A percentile compares a stretch with the other conserved stretches of the same genome.
Conservation (phyloP, 2,113 vertebrate species). For the Capra hircus region DNA sequence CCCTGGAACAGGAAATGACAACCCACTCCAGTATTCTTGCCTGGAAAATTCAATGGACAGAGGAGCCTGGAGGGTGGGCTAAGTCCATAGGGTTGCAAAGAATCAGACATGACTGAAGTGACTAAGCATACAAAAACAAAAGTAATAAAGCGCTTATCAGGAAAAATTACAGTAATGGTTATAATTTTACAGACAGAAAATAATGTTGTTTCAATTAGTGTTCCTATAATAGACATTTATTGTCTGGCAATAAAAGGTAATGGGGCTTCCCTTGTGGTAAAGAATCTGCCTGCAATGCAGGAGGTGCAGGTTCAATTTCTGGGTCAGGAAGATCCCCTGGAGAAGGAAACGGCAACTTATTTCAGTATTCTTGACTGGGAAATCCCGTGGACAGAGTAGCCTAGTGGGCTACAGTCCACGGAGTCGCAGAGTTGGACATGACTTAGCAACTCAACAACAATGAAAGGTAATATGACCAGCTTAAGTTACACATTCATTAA, state of each 20-base stretch:
- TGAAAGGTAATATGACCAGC: not conserved
- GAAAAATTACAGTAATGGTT: not conserved
- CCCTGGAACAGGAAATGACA: not conserved
- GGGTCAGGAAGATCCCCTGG: not conserved
- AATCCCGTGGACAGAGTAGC: not conserved
- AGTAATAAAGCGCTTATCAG: not conserved
- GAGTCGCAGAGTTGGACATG: not conserved
- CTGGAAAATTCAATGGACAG: not conserved
- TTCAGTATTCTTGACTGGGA: not conserved
- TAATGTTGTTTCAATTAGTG: constrained; percentile 6
- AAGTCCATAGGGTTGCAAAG: not conserved
- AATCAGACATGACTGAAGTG: not conserved
- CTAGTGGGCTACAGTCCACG: not conserved
- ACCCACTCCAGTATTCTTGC: not conserved
- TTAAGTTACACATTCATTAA: not conserved
- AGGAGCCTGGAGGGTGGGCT: not conserved
- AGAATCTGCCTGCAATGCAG: not conserved
- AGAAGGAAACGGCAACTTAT: not conserved
- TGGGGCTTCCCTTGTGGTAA: not conserved
- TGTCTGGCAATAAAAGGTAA: not conserved
- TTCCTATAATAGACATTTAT: not conserved
- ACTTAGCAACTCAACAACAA: not conserved
- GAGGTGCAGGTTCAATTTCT: not conserved
- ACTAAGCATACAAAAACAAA: not conserved
- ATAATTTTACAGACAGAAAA: not conserved